These are phyloP conservation scores for Matsumurasca onukii DNA, from an alignment of 1,140 invertebrate species.

Conservation along the genomic window DNA sequence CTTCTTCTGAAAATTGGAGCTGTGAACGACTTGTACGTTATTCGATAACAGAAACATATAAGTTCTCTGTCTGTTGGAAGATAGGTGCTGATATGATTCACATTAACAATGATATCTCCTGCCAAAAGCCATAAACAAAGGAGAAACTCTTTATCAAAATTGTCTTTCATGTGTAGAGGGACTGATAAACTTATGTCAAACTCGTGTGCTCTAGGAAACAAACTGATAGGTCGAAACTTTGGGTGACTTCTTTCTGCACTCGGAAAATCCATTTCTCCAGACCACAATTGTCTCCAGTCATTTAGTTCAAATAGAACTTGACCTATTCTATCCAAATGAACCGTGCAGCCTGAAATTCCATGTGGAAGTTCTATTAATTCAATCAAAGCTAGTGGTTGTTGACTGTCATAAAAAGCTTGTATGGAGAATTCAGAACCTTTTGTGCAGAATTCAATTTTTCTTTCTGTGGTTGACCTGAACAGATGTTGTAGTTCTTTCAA, in stretches of 20 bases:
- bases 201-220: slow-evolving; percentile 44
- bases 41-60: slow-evolving; percentile 48
- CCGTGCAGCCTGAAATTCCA: neutral
- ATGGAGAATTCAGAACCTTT: too few relatives aligned
- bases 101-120: slow-evolving; percentile 46
- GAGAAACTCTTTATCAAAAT: slow-evolving; percentile 44
- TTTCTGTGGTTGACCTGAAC: too few relatives aligned
- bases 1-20: slow-evolving; percentile 47
- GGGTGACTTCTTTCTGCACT: neutral
- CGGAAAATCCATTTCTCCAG: neutral
- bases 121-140: slow-evolving; percentile 46
- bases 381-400: neutral
- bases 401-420: neutral
- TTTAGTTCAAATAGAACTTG: slow-evolving; percentile 28
- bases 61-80: slow-evolving; percentile 41
- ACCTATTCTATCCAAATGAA: slow-evolving; percentile 20
- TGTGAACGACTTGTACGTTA: slow-evolving; percentile 48
- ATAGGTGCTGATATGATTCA: slow-evolving; percentile 46
- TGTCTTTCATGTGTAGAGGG: slow-evolving; percentile 35
- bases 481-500: too few relatives aligned
- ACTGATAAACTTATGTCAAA: slow-evolving; percentile 48
- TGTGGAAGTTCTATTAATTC: neutral
- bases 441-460: too few relatives aligned
- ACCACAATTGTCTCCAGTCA: slow-evolving; percentile 39
- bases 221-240: slow-evolving; percentile 11